phyloP scores from a whole-genome alignment of 2,797 vertebrate genomes.

The Botia almorhae region DNA sequence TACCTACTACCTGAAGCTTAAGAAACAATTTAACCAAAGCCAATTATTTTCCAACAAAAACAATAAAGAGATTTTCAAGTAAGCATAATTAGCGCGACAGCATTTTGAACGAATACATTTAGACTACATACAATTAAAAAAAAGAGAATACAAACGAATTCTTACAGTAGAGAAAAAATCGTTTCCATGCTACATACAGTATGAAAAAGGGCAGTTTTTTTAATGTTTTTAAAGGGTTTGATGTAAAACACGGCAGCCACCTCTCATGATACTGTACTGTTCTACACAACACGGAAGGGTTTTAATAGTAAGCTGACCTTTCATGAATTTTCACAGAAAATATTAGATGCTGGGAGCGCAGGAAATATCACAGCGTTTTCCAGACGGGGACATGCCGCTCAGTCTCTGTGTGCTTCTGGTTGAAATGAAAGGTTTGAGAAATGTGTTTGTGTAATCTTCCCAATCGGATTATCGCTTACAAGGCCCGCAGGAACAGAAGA shows the following conservation, averaged over 20 bases:
- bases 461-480: conserved; percentile 57
- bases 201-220: no score
- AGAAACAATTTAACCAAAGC: neutral
- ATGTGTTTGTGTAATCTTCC: conserved; percentile 54
- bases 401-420: conserved; percentile 31
- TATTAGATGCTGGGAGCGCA: conserved; percentile 22
- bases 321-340: conserved; percentile 39
- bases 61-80: no score
- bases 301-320: conserved; percentile 46
- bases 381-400: neutral
- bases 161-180: no score
- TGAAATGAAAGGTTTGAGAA: conserved; percentile 58
- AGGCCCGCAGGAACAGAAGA: conserved; percentile 46
- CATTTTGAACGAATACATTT: neutral
- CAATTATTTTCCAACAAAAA: neutral
- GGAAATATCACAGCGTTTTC: conserved; percentile 27
- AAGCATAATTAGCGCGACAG: neutral
- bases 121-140: neutral
- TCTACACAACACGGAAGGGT: conserved; percentile 16
- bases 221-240: neutral
- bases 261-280: conserved; percentile 19
- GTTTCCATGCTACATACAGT: no score
- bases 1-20: neutral
- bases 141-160: neutral
- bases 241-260: conserved; percentile 15